These are phyloP conservation scores for Tethya wilhelma DNA, from an alignment of 37 sponge, comb jelly and placozoan genomes.

Conservation along the genomic window DNA sequence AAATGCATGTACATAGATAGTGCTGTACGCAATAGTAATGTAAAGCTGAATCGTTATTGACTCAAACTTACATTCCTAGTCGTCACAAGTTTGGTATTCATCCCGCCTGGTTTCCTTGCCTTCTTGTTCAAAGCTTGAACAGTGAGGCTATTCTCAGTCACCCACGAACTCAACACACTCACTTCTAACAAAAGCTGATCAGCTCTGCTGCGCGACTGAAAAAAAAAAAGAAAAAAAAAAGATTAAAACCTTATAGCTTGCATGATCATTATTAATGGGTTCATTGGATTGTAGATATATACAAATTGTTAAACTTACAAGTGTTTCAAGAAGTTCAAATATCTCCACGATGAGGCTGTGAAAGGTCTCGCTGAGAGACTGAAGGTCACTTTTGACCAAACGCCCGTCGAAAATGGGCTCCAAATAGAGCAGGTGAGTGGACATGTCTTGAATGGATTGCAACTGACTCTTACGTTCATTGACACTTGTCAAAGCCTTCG, in stretches of 20 bases:
- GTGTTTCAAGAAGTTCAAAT: slow-evolving; percentile 20
- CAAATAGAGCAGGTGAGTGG: slow-evolving; percentile 61
- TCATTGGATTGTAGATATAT: background rate
- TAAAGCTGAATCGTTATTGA: background rate
- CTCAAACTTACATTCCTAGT: slow-evolving; percentile 19
- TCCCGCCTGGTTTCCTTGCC: slow-evolving; percentile 13
- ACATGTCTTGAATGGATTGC: slow-evolving; percentile 39
- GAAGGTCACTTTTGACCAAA: slow-evolving; percentile 29
- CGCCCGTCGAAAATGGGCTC: slow-evolving; percentile 65
- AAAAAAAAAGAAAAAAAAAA: no score
- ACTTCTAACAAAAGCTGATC: slow-evolving; percentile 23
- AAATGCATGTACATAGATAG: no score
- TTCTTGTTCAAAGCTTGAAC: slow-evolving; percentile 36
- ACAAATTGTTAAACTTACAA: background rate
- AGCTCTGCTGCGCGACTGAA: slow-evolving; percentile 4
- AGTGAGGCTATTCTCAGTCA: slow-evolving; percentile 32
- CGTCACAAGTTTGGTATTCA: slow-evolving; percentile 1
- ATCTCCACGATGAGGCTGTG: slow-evolving; percentile 20
- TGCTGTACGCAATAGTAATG: background rate
- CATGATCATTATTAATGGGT: background rate
- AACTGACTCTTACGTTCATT: slow-evolving; percentile 31
- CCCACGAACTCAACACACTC: slow-evolving; percentile 42
- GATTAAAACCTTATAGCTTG: no score
- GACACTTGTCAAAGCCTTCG: slow-evolving; percentile 28
- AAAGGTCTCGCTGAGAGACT: background rate